A percentile compares a stretch with the other conserved stretches of the same genome.
Conservation (phyloP, 1,140 invertebrate species). For the Drosophila biarmipes region DNA sequence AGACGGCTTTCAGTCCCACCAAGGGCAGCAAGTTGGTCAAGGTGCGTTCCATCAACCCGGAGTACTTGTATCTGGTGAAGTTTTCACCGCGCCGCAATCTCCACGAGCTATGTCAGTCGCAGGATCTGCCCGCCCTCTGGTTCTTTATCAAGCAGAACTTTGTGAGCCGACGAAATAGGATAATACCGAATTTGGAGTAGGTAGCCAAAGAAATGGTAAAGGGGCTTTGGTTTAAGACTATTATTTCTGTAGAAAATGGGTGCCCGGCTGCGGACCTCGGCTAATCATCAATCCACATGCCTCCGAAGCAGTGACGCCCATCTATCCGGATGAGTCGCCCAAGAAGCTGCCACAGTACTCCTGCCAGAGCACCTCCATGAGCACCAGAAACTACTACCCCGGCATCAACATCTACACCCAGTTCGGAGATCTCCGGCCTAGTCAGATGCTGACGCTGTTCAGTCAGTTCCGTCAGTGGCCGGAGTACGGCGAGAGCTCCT, state of each 20-base stretch:
- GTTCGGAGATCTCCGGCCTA: conserved; percentile 86
- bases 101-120: conserved; percentile 83
- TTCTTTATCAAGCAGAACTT: conserved; percentile 87
- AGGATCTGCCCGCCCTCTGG: conserved; percentile 86
- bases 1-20: conserved; percentile 66
- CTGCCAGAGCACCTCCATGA: conserved; percentile 62
- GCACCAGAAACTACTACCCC: conserved; percentile 80
- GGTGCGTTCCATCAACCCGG: conserved; percentile 85
- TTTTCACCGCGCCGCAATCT: conserved; percentile 85
- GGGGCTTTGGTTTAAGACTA: neutral
- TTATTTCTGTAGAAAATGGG: conserved; percentile 86
- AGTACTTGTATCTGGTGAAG: conserved; percentile 86
- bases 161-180: conserved; percentile 85
- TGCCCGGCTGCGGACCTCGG: conserved; percentile 87
- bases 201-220: conserved; percentile 32
- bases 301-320: conserved; percentile 12
- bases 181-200: conserved; percentile 87
- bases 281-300: conserved; percentile 85
- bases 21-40: conserved; percentile 67
- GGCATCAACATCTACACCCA: conserved; percentile 88
- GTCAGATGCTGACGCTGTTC: conserved; percentile 86
- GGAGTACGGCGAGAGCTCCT: conserved; percentile 87
- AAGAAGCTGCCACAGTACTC: conserved; percentile 68
- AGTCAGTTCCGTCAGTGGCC: conserved; percentile 86
- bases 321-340: conserved; percentile 85